These are phyloP conservation scores for Erebia ligea DNA, from an alignment of 2,888 invertebrate genomes.

Conservation along the genomic window DNA sequence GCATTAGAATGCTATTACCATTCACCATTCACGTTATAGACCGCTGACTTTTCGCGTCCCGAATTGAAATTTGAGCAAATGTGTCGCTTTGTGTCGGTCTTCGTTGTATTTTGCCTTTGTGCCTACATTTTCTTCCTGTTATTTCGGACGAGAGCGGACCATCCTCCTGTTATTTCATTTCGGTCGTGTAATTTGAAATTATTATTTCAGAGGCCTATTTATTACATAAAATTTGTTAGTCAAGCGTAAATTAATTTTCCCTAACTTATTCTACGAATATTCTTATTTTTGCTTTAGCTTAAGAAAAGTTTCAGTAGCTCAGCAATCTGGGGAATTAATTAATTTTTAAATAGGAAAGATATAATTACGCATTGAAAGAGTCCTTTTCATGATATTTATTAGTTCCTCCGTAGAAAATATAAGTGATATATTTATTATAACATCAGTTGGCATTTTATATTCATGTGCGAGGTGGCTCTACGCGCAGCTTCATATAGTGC, in stretches of 20 bases:
- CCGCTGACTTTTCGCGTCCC: slow-evolving; percentile 70
- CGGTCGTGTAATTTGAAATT: slow-evolving; percentile 47
- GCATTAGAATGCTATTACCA: slow-evolving; percentile 69
- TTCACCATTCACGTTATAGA: slow-evolving; percentile 76
- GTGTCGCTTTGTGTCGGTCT: slow-evolving; percentile 59
- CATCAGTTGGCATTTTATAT: neutral
- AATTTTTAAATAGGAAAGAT: neutral
- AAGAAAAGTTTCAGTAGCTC: neutral
- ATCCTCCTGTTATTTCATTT: slow-evolving; percentile 56
- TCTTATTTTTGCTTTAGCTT: neutral
- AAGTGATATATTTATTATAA: neutral
- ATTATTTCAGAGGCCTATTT: slow-evolving; percentile 29
- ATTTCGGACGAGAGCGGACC: slow-evolving; percentile 56
- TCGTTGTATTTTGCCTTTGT: slow-evolving; percentile 63
- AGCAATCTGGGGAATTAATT: neutral
- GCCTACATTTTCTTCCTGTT: slow-evolving; percentile 63
- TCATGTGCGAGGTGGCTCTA: slow-evolving; percentile 18
- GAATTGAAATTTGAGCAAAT: slow-evolving; percentile 76
- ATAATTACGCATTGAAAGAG: neutral
- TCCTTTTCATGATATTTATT: neutral
- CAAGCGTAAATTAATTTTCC: slow-evolving; percentile 6
- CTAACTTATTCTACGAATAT: neutral
- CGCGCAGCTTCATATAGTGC: slow-evolving; percentile 23
- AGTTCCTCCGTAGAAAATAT: neutral
- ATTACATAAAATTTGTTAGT: slow-evolving; percentile 17